Evolutionary conservation across 2,113 vertebrate genomes (phyloP).

Genomic region (Pelecanoides urinatrix): DNA sequence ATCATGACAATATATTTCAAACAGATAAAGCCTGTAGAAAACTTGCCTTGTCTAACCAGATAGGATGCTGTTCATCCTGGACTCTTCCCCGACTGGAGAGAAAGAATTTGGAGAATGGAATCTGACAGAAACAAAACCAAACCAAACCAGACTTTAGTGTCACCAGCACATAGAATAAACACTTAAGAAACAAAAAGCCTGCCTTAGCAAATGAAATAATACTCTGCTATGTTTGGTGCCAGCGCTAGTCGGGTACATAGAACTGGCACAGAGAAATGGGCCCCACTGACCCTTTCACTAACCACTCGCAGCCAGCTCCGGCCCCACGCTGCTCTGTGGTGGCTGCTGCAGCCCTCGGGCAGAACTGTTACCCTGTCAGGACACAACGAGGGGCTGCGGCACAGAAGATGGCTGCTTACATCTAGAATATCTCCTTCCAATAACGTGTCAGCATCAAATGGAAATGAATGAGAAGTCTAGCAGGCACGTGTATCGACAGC

Average conservation of each 20-base stretch:
- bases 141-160: background rate
- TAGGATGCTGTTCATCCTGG: conserved; percentile 83
- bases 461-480: background rate
- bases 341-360: rapidly evolving
- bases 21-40: background rate
- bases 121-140: conserved; percentile 72
- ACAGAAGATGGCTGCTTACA: background rate
- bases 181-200: background rate
- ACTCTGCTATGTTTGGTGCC: background rate
- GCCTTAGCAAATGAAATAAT: background rate
- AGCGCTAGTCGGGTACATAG: background rate
- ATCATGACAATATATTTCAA: background rate
- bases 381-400: background rate
- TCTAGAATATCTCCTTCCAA: rapidly evolving
- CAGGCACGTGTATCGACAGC: rapidly evolving
- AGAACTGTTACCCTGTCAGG: background rate
- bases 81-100: conserved; percentile 87
- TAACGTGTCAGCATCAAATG: background rate
- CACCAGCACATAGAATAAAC: background rate
- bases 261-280: background rate
- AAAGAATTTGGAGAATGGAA: conserved; percentile 97
- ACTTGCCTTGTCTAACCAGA: conserved; percentile 88
- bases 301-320: background rate
- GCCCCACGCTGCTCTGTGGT: background rate
- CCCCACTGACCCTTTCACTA: background rate